Base-by-base conservation (phyloP, 2,888 invertebrate genomes). In the Tetrapedia diversipes region DNA sequence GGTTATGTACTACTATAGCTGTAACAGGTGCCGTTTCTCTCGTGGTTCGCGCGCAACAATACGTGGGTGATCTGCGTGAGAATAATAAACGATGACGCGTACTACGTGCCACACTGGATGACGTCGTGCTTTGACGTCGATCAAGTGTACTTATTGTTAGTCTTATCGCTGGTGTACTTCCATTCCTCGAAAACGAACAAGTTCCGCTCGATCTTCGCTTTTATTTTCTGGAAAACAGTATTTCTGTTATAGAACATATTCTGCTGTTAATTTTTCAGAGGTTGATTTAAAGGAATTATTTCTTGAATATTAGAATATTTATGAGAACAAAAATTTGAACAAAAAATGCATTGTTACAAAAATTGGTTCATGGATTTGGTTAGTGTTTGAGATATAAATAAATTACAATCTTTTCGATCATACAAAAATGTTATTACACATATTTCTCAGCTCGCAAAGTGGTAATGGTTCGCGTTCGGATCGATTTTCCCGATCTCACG, bases 31-130 rank as follows among this genome's bases (percentile, higher is more conserved):
- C 73, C 56, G 16, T 64, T 69, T 63, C 61, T 53, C 60, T 51
- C 32, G 53, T 29, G 53, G 54, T 24, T 59, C 61, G 57, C 47
- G 73, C 66, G 63, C 64, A 66, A 79, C 61, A 78, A 51, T 45
- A 54, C 54, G 57, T 65, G 34, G 51, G 47, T 34, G 68, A 79
- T 65, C 65, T 61, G 64, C 68, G 68, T 75, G 75, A 80, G 71
- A 80, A 75, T 79, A 71, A 71, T 78, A 68, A 72, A 56, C 67
- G 71, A 67, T 75, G 75, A 79, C 79, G 71, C 67, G 71, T 68
- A 68, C 56, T 71, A 75, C 68, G 75, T 66, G 75, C 65, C 53
- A 66, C 32, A 27, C 14, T 1, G 27, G 14, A 60, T 75, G 80
- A 75, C 79, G 80, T 54, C 49, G 66, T 37, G 27, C 19, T 43